A percentile compares a stretch with the other conserved stretches of the same genome.
phyloP scores from a whole-genome alignment of 35 echinoderm and acorn worm species.

The Lytechinus variegatus region DNA sequence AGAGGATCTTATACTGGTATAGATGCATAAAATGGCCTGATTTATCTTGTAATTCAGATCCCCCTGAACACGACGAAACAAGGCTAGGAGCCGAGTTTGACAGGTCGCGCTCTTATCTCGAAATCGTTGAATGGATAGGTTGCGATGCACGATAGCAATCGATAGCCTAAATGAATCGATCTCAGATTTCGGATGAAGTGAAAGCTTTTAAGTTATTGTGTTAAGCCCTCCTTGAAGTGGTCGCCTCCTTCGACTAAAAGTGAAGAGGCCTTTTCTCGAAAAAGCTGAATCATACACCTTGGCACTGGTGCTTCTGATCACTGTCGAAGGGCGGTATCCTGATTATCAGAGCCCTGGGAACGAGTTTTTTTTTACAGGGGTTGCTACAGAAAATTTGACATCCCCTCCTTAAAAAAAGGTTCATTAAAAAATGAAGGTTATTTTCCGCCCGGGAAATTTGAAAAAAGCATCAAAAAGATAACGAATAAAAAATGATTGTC shows the following conservation, averaged over 20 bases:
- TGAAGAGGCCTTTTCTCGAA: neutral
- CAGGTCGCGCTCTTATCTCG: neutral
- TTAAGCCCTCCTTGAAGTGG: neutral
- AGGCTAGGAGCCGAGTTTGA: neutral
- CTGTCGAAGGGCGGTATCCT: too few species aligned
- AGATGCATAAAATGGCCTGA: neutral
- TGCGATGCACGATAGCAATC: neutral
- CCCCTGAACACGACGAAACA: neutral
- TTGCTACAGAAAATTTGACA: too few species aligned
- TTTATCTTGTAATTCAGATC: neutral
- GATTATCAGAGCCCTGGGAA: too few species aligned
- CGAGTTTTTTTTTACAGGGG: too few species aligned
- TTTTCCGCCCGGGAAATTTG: too few species aligned
- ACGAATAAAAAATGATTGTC: too few species aligned
- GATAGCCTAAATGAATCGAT: neutral
- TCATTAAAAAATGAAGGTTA: too few species aligned
- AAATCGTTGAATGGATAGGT: neutral
- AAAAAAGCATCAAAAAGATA: too few species aligned
- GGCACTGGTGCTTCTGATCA: too few species aligned
- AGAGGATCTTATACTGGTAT: neutral
- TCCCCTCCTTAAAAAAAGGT: too few species aligned
- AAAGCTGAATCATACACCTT: too few species aligned
- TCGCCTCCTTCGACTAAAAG: neutral
- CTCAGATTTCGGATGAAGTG: neutral
- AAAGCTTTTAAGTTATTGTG: conserved; percentile 4